These are phyloP conservation scores for Phasia obesa DNA, from an alignment of 2,888 invertebrate genomes.

Conservation along the genomic window DNA sequence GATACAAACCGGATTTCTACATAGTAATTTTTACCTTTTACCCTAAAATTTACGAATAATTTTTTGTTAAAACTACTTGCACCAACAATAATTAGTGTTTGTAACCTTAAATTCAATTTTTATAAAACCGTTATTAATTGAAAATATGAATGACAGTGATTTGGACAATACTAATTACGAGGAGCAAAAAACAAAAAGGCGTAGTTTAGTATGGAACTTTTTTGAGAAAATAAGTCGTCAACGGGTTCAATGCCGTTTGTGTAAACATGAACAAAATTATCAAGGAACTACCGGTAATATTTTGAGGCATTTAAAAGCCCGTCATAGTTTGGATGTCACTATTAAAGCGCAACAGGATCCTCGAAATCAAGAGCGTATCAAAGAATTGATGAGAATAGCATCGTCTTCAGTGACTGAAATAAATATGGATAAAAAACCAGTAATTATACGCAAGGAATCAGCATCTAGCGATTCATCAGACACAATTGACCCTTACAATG, in stretches of 20 bases:
- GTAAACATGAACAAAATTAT: slow-evolving; percentile 72
- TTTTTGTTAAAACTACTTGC: slow-evolving; percentile 47
- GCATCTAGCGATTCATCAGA: slow-evolving; percentile 24
- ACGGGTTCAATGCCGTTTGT: slow-evolving; percentile 71
- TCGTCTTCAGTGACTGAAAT: not conserved
- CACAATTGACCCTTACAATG: slow-evolving; percentile 27
- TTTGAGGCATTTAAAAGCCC: slow-evolving; percentile 71
- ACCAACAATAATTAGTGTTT: slow-evolving; percentile 32
- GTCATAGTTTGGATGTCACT: slow-evolving; percentile 71
- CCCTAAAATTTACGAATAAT: slow-evolving; percentile 66
- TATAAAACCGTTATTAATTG: slow-evolving; percentile 36
- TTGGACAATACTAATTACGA: slow-evolving; percentile 28
- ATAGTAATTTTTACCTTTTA: slow-evolving; percentile 50
- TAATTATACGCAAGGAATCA: slow-evolving; percentile 25
- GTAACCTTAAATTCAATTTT: slow-evolving; percentile 40
- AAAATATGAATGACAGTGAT: slow-evolving; percentile 41
- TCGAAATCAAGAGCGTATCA: slow-evolving; percentile 42
- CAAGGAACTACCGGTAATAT: slow-evolving; percentile 74
- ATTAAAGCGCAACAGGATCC: slow-evolving; percentile 70
- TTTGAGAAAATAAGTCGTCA: slow-evolving; percentile 71
- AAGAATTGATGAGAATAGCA: slow-evolving; percentile 5
- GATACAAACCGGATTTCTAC: slow-evolving; percentile 63
- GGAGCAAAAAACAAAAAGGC: slow-evolving; percentile 41
- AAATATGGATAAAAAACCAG: slow-evolving; percentile 39
- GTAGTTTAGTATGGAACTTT: slow-evolving; percentile 73